Evolutionary conservation across 2,888 invertebrate genomes (phyloP).

Genomic region (Aelia acuminata): DNA sequence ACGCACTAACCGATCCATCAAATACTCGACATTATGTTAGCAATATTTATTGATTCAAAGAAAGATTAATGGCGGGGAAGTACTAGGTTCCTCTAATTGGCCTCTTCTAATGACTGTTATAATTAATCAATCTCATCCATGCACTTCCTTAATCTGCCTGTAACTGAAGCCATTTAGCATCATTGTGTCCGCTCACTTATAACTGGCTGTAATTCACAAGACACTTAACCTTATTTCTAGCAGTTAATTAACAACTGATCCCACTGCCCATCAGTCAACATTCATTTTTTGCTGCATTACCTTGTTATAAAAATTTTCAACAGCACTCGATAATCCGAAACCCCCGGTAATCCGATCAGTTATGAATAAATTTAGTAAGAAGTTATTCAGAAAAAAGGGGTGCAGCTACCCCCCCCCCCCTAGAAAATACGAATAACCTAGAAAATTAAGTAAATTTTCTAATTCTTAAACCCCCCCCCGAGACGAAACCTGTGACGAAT

Average conservation of each 20-base stretch:
- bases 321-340: no score
- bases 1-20: not conserved
- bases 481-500: no score
- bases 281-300: not conserved
- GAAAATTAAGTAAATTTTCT: no score
- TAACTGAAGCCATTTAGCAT: constrained; percentile 7
- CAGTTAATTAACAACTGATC: not conserved
- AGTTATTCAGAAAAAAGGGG: no score
- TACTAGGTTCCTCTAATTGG: not conserved
- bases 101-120: constrained; percentile 2
- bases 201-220: not conserved
- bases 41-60: not conserved
- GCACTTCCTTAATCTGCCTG: not conserved
- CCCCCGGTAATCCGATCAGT: no score
- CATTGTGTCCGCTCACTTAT: not conserved
- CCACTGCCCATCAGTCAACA: not conserved
- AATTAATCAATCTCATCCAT: constrained; percentile 21
- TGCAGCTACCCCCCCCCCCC: no score
- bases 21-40: not conserved
- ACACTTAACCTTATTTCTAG: not conserved
- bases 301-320: not conserved
- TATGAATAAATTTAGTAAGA: no score
- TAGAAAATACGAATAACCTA: no score
- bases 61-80: not conserved
- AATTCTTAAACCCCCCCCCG: no score